These are phyloP conservation scores for Psittacula cyanocephala DNA, from an alignment of 2,113 vertebrate species.

Conservation along the genomic window DNA sequence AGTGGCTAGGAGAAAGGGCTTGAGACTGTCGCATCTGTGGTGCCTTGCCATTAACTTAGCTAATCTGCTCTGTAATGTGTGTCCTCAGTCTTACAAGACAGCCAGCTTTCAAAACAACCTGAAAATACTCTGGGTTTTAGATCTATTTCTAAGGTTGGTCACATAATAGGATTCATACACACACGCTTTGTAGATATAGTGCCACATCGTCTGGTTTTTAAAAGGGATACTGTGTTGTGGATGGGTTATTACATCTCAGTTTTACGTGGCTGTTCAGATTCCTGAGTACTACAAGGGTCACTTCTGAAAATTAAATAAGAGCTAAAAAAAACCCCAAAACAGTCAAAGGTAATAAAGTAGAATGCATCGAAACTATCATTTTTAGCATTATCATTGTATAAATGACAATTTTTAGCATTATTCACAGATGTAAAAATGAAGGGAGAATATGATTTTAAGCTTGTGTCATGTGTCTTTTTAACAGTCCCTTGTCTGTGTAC, in stretches of 20 bases:
- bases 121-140: background rate
- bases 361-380: background rate
- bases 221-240: background rate
- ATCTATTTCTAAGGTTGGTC: background rate
- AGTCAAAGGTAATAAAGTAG: background rate
- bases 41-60: background rate
- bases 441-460: background rate
- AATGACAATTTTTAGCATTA: background rate
- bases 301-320: background rate
- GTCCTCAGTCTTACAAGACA: background rate
- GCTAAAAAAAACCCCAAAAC: background rate
- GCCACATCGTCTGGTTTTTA: background rate
- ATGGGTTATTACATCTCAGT: background rate
- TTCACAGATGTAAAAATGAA: background rate
- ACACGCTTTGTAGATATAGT: background rate
- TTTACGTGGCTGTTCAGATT: background rate
- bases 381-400: background rate
- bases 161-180: background rate
- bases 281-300: background rate
- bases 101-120: background rate
- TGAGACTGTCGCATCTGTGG: background rate
- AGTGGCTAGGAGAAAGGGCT: background rate
- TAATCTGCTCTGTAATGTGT: background rate
- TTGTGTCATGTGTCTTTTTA: background rate
- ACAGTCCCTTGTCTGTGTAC: background rate